Base-by-base conservation (phyloP, 2,797 vertebrate species). In the Sylvia borin region DNA sequence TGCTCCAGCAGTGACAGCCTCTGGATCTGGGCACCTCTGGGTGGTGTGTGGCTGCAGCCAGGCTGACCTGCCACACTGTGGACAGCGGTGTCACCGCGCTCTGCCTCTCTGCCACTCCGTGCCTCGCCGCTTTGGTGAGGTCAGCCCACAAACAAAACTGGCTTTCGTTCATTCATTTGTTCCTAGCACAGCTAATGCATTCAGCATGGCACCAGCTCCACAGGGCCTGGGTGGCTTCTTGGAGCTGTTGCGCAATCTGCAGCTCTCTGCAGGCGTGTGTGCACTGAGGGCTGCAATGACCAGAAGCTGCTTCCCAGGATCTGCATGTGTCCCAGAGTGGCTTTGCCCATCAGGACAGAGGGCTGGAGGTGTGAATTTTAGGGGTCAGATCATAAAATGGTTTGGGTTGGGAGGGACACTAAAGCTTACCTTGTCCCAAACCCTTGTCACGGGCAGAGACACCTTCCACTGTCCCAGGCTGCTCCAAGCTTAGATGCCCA, bases 161-260 rank as follows among this genome's bases (percentile, higher is more conserved):
- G 81, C 95, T 62, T 38, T 67, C 78, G 20, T 74, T 87, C 83
- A 20, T 24, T 29, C 75, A 27, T 83, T 91, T 89, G 53, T 91
- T 88, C 72, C 29, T 20, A 61, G 48, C 68, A 22, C 11, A 34
- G 54, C 65, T 93, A 87, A 92, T 83, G 79, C 26, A 32, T 85
- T 58, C 93, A 92, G 89, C 75, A 53, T 55, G 87, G 72, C 86
- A 94, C 50, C 7, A 14, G 43, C 81, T 82, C 74, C 3, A 0
- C 58, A 79, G 80, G 80, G 68, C 60, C 77, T 60, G 77, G 57
- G 38, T 42, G 84, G 36, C 24, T 74, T 47, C 91, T 57, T 20
- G 14, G 65, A 55, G 84, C 86, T 91, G 26, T 75, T 74, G 26
- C 75, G 68, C 75, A 88, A 78, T 90, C 85, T 80, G 65, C 61